A percentile compares a stretch with the other conserved stretches of the same genome.
Conservation (phyloP, 30 jellyfish, hydroid and myxozoan genomes). For the Aurelia coerulea region DNA sequence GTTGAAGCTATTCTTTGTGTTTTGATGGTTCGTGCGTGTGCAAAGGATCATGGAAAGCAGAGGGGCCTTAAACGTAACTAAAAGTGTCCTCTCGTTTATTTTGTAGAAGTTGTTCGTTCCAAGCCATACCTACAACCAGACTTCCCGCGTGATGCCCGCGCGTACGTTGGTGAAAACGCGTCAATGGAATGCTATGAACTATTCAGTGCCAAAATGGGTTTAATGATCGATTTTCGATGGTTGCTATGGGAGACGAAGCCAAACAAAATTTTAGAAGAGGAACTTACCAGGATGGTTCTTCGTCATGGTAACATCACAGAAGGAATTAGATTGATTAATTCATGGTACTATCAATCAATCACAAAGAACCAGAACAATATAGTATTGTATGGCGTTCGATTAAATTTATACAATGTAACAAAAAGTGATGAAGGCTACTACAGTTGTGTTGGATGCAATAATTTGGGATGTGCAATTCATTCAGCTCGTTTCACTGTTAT, state of each 20-base stretch:
- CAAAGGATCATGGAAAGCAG: too few species aligned
- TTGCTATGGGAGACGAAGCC: constrained; percentile 64
- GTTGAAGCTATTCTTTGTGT: too few species aligned
- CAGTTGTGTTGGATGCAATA: constrained; percentile 88
- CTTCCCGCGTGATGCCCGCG: constrained; percentile 66
- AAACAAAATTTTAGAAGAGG: constrained; percentile 18
- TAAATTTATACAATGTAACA: constrained; percentile 70
- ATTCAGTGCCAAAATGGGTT: constrained; percentile 75
- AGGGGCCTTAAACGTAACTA: too few species aligned
- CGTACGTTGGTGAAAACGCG: constrained; percentile 82
- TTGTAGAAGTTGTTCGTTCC: constrained; percentile 77
- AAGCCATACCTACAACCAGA: constrained; percentile 85
- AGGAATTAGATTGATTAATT: constrained; percentile 32
- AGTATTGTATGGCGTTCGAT: constrained; percentile 70
- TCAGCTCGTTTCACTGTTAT: constrained; percentile 71
- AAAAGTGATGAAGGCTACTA: constrained; percentile 76
- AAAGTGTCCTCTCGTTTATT: too few species aligned
- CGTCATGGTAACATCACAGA: constrained; percentile 8
- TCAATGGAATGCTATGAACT: constrained; percentile 90
- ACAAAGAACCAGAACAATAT: constrained; percentile 28
- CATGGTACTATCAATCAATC: constrained; percentile 47
- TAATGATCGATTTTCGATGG: constrained; percentile 95
- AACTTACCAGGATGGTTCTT: constrained; percentile 1
- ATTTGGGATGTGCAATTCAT: constrained; percentile 78
- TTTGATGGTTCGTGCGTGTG: too few species aligned